These are phyloP conservation scores for Nasua narica DNA, from an alignment of 2,797 vertebrate genomes.

Conservation along the genomic window DNA sequence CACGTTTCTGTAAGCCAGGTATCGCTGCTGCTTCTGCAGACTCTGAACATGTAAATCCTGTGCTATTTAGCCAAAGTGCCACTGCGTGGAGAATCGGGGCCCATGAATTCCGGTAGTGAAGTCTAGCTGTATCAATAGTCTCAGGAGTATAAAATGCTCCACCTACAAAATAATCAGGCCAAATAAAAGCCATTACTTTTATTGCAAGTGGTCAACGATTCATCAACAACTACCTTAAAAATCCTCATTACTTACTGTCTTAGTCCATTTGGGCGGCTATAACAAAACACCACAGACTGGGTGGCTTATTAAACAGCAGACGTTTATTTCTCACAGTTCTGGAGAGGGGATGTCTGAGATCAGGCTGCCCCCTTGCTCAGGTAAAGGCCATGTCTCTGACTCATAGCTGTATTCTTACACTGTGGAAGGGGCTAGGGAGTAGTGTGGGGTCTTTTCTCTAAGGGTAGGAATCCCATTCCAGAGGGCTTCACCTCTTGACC, in stretches of 20 bases:
- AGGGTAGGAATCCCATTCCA: neutral
- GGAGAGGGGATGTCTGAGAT: neutral
- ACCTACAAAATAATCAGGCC: conserved; percentile 83
- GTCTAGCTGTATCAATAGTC: conserved; percentile 96
- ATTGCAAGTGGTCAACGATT: neutral
- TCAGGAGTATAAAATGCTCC: conserved; percentile 99
- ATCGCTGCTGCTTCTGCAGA: conserved; percentile 82
- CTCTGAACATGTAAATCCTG: conserved; percentile 89
- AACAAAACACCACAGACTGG: neutral
- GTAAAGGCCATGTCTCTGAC: neutral
- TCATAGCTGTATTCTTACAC: neutral
- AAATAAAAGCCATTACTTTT: neutral
- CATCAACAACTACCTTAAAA: conserved; percentile 17
- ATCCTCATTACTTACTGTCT: neutral
- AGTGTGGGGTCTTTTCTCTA: neutral
- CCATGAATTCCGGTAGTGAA: conserved; percentile 98
- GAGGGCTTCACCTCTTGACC: neutral
- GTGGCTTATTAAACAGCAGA: neutral
- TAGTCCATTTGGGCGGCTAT: neutral
- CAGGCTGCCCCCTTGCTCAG: too few species aligned
- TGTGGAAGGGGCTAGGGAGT: neutral
- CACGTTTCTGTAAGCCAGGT: conserved; percentile 82
- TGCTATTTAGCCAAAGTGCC: conserved; percentile 95
- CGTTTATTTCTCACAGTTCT: neutral
- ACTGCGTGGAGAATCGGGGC: conserved; percentile 96